Evolutionary conservation across 2,113 vertebrate genomes (phyloP), one percentile per base, ranked within the genome.

Genomic region (Puma concolor): DNA sequence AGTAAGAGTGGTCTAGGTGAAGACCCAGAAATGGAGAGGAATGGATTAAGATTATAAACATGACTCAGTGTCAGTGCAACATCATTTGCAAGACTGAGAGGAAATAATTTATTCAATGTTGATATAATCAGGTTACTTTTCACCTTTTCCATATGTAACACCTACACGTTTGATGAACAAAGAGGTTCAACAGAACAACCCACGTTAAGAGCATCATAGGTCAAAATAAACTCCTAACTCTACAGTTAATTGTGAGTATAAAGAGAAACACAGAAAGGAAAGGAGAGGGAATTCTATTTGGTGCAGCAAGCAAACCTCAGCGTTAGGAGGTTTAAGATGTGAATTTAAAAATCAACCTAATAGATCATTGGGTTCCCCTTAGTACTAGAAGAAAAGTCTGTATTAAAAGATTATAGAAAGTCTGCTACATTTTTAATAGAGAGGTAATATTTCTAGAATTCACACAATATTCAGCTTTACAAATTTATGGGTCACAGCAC

Each of bases 271-370:
- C 6, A 64, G 31, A 82, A 50, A 97, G n/a, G 15, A 36, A 88
- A 93, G n/a, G 27, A 86, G 16, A 84, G 16, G 6, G 5, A 4
- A 38, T 88, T 86, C 33, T 85, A 44, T 44, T 33, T 89, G 7
- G 10, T n/a, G 9, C 86, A 67, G 50, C 11, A 52, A 64, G 52
- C 17, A 69, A 92, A 87, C 7, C 3, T 69, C 13, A 23, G 31
- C 38, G 23, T 74, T 21, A 36, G 8, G 36, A 72, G 6, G 5
- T 33, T 71, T 67, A 64, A 83, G 9, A 57, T 57, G 44, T 64
- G 74, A 95, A 72, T 95, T 92, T 66, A 91, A 96, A 93, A 27
- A 95, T n/a, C n/a, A 84, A 31, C 1, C 29, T 82, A 79, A 72
- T n/a, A 81, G 60, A 69, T 52, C 57, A 54, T 12, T 72, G 54